Conservation (phyloP, 1,140 invertebrate species). For the Akabosia matsudoensis region DNA sequence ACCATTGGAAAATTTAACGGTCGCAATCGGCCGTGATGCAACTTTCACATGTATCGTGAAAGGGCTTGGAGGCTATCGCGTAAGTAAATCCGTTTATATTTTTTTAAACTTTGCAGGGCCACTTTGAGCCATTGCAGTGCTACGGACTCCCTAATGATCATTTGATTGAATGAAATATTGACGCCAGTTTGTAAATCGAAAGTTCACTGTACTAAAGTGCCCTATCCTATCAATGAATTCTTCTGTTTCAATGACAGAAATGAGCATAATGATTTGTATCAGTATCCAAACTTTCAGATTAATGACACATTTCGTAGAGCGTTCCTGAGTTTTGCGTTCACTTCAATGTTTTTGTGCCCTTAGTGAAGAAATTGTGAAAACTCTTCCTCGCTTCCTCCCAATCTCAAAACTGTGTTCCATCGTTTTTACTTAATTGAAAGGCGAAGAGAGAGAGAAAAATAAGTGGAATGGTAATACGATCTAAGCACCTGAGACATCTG, state of each 20-base stretch:
- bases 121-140: no score
- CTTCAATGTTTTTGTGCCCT: no score
- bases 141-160: background rate
- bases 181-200: background rate
- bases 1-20: conserved; percentile 75
- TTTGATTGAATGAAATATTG: background rate
- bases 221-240: no score
- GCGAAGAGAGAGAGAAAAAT: background rate
- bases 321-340: background rate
- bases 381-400: no score
- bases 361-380: no score
- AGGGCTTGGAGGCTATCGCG: conserved; percentile 77
- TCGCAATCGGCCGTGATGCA: conserved; percentile 75
- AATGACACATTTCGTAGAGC: background rate
- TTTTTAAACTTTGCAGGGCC: background rate
- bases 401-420: background rate
- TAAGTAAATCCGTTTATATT: conserved; percentile 54
- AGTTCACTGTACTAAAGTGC: no score
- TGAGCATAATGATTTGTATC: background rate
- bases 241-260: background rate
- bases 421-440: conserved; percentile 12
- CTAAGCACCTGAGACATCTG: conserved; percentile 8
- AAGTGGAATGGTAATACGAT: background rate
- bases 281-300: background rate
- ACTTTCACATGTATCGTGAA: conserved; percentile 81